phyloP scores from a whole-genome alignment of 37 sponge, comb jelly and placozoan species.

The Petrosia ficiformis region DNA sequence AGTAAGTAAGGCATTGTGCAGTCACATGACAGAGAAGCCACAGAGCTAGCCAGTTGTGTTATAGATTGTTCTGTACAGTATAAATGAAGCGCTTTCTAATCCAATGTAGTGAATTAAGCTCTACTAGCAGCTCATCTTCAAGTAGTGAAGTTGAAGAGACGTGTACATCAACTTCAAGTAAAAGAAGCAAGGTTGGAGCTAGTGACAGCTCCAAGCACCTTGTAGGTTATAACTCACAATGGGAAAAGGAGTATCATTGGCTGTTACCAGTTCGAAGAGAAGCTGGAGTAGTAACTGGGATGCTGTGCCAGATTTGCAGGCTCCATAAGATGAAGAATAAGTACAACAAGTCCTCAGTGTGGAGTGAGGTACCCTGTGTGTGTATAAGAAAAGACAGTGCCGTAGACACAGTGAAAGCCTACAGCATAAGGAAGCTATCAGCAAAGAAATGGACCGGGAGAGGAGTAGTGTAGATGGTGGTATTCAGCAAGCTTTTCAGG shows the following conservation, averaged over 20 bases:
- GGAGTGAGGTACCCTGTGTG: slow-evolving; percentile 13
- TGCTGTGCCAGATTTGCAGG: slow-evolving; percentile 8
- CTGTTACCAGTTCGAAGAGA: not conserved
- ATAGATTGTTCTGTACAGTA: too few species aligned
- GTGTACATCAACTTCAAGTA: too few species aligned
- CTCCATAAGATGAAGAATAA: slow-evolving; percentile 7
- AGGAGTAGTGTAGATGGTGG: not conserved
- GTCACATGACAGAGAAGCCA: too few species aligned
- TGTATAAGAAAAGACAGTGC: slow-evolving; percentile 12
- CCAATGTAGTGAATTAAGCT: too few species aligned
- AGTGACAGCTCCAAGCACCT: not conserved
- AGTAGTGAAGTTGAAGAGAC: too few species aligned
- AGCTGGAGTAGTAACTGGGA: slow-evolving; percentile 7
- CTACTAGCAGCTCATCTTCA: too few species aligned
- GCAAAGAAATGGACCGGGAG: not conserved
- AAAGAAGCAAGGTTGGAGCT: not conserved
- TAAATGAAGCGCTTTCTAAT: too few species aligned
- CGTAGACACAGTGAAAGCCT: slow-evolving; percentile 2
- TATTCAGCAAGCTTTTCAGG: not conserved
- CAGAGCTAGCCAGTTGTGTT: too few species aligned
- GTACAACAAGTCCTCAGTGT: slow-evolving; percentile 19
- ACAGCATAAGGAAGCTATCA: not conserved
- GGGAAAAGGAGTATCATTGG: not conserved
- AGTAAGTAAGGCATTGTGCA: too few species aligned
- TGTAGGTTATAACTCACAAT: not conserved